A percentile compares a stretch with the other conserved stretches of the same genome.
These are phyloP conservation scores for Hydropsyche betteni DNA, from an alignment of 2,888 invertebrate species.

Conservation along the genomic window DNA sequence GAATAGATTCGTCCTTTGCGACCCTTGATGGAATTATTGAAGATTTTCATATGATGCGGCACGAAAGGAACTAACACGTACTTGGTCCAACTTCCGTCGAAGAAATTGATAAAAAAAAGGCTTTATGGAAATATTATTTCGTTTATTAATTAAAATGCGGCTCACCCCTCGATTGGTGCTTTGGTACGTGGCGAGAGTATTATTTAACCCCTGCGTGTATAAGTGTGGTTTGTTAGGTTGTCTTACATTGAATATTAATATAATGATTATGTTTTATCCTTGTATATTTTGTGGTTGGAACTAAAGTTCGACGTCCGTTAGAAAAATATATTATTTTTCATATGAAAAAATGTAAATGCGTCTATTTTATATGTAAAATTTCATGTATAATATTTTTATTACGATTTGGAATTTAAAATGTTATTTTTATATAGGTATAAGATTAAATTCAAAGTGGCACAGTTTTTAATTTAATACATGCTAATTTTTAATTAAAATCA, in stretches of 20 bases:
- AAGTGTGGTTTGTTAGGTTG: background rate
- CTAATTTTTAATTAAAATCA: no score
- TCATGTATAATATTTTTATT: no score
- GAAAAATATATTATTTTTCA: background rate
- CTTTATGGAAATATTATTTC: background rate
- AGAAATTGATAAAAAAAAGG: constrained; percentile 14
- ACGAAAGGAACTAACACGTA: constrained; percentile 43
- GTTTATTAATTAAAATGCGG: constrained; percentile 37
- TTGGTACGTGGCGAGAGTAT: constrained; percentile 1
- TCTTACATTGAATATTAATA: constrained; percentile 9
- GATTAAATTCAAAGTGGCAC: no score
- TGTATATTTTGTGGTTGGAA: no score
- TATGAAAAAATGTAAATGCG: background rate
- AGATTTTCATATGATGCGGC: background rate
- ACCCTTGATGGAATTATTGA: background rate
- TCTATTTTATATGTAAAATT: background rate
- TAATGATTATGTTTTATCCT: no score
- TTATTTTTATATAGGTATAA: no score
- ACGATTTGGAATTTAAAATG: no score
- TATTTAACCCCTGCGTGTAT: constrained; percentile 4
- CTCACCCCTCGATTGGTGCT: constrained; percentile 18
- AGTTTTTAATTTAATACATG: no score
- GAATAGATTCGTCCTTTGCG: background rate
- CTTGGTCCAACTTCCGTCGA: constrained; percentile 41
- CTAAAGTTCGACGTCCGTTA: background rate